Evolutionary conservation across 2,888 invertebrate genomes (phyloP), one percentile per base, ranked within the genome.

Genomic region (Drosophila picticornis): DNA sequence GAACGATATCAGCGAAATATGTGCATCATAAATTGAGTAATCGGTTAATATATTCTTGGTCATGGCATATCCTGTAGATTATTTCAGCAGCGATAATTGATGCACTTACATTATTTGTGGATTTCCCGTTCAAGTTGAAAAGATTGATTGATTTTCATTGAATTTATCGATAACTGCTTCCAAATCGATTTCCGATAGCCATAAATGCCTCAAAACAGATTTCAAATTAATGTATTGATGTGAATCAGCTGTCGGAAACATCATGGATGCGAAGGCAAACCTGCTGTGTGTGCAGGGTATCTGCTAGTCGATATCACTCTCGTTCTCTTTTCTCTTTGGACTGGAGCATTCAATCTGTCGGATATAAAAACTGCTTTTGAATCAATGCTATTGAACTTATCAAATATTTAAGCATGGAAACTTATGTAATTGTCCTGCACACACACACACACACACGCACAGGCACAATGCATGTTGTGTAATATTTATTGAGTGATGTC

Each of bases 351-450:
- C 22, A 27, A 29, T 22, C 11, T 36, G 6, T 10, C 43, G 25
- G 32, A 25, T 46, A 36, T 46, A 34, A 59, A 63, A 40, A 56
- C 27, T 67, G 65, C 40, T 34, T 34, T 59, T 70, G 68, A 78
- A 78, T 81, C 68, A 75, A 72, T 64, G 67, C 71, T 69, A 56
- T 72, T 68, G 66, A 59, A 71, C 52, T 72, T 60, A 81, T 83
- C 52, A 83, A 83, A 81, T 83, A 83, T 83, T 83, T 67, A 81
- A 56, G 61, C 61, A 69, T 65, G 61, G 70, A 61, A 76, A 68
- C 78, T 70, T 69, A 81, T 81, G 81, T 83, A 81, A 84, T 81
- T 83, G 82, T 64, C 59, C 57, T 9, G 22, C 53, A 60, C 34
- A 70, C 34, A 64, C 34, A 46, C 63, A 71, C 51, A 56, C 10